A percentile compares a stretch with the other conserved stretches of the same genome.
Conservation (phyloP, 2,888 invertebrate genomes). For the Cylindroiulus punctatus region DNA sequence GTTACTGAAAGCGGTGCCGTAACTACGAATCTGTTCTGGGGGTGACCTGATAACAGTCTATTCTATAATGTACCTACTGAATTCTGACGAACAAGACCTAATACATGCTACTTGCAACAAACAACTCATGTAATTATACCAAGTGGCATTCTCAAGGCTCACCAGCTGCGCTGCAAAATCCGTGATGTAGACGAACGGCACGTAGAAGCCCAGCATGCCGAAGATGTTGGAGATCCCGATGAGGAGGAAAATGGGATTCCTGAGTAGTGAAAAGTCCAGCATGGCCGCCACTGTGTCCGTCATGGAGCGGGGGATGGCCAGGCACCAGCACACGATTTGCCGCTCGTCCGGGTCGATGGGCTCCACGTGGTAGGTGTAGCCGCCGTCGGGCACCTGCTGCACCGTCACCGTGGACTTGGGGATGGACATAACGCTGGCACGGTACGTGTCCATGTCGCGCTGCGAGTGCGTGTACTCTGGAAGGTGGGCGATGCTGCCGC, state of each 20-base stretch:
- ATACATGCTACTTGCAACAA: no score
- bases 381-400: constrained; percentile 55
- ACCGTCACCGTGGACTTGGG: constrained; percentile 69
- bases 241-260: constrained; percentile 88
- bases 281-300: constrained; percentile 76
- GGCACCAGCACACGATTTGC: constrained; percentile 60
- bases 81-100: no score
- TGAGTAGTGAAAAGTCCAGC: constrained; percentile 88
- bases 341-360: constrained; percentile 58
- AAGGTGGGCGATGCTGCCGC: constrained; percentile 91
- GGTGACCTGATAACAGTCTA: no score
- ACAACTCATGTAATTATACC: no score
- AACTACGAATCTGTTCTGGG: no score
- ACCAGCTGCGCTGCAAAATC: constrained; percentile 80
- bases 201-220: constrained; percentile 96
- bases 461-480: constrained; percentile 89
- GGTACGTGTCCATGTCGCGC: constrained; percentile 87
- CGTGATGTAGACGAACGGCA: constrained; percentile 94
- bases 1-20: no score
- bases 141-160: constrained; percentile 66
- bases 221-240: constrained; percentile 94
- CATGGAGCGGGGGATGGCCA: constrained; percentile 65
- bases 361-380: constrained; percentile 54
- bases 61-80: no score
- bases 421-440: constrained; percentile 89